Base-by-base conservation (phyloP, 2,888 invertebrate species). In the Eumacrocentrus americanus region DNA sequence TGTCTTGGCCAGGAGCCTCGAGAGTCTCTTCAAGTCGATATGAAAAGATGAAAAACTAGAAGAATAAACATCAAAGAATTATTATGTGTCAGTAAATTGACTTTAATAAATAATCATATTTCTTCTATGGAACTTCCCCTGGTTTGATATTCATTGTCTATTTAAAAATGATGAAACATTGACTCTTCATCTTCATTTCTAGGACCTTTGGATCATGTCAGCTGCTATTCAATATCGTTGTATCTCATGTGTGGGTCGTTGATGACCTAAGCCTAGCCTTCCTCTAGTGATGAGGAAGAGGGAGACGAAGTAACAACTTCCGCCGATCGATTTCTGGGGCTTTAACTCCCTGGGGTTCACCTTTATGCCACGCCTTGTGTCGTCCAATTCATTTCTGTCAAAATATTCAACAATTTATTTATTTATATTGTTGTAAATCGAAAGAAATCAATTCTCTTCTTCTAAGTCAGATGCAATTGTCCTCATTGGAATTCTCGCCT, bases 361-460 rank as follows among this genome's bases (percentile, higher is more conserved):
- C 69, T 68, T 70, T 63, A 65, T 65, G 70, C 70, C 70, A 70
- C 70, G 67, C 70, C 70, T 70, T 70, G 64, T 60, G 55, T 53
- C 60, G 42, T 47, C 48, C 55, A 60, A 56, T 47, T n/a, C n/a
- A n/a, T n/a, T 53, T 38, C 53, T 58, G 12, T 34, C 16, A 25
- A 23, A 14, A 51, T 37, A 22, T 14, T 23, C 29, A 5, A 42
- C 6, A 18, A 7, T 20, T 16, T 16, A 20, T 3, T 42, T 16
- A 4, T 18, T 9, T 42, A 42, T 18, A 42, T 42, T 42, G 1
- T 12, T n/a, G 1, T 5, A 3, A 37, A 37, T 37, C 5, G 14
- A 12, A 37, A 37, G 14, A n/a, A n/a, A n/a, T n/a, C n/a, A n/a
- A n/a, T n/a, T 40, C 38, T 7, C 0, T 7, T 2, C 14, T 40